Base-by-base conservation (phyloP, 1,140 invertebrate species). In the Drosophila paulistorum region DNA sequence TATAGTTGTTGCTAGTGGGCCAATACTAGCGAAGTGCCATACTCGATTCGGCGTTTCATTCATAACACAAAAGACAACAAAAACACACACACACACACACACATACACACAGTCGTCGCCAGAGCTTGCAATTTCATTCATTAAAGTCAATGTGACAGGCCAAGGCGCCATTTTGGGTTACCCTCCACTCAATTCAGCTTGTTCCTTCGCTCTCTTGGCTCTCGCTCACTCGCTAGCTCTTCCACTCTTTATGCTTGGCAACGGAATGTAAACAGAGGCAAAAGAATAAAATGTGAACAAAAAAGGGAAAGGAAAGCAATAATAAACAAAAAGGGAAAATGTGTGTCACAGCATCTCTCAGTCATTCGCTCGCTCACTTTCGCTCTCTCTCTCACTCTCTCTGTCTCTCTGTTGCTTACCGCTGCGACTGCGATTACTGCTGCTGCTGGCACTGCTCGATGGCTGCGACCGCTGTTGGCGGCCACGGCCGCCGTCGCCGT, bases 401-500 rank as follows among this genome's bases (percentile, higher is more conserved):
- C 10, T 39, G 17, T 17, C 37, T 39, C 11, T 11, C 35, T 37
- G 10, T 37, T 11, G 37, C 82, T 66, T 68, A 86, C 82, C 82
- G 62, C 82, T 86, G 79, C 83, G 83, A 26, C 82, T 86, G 60
- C 79, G 79, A 63, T 86, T 81, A 75, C 83, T 87, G 83, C 82
- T 82, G 66, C 69, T 82, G 75, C 79, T 87, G 82, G 79, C 82
- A 60, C 82, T 84, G 81, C 81, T 83, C 35, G 74, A 76, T 42
- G 71, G 74, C 65, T 76, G 74, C 33, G 63, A 68, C 69, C 79
- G 35, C 55, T 63, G 71, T 63, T 67, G 72, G 73, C 9, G 65
- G 59, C 41, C 66, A 74, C 55, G 66, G 74, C 42, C 60, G 64
- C 74, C 60, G 72, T 74, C 72, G 60, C 74, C 68, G 71, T 39